These are phyloP conservation scores for Trissolcus basalis DNA, from an alignment of 1,140 invertebrate species.

Conservation along the genomic window DNA sequence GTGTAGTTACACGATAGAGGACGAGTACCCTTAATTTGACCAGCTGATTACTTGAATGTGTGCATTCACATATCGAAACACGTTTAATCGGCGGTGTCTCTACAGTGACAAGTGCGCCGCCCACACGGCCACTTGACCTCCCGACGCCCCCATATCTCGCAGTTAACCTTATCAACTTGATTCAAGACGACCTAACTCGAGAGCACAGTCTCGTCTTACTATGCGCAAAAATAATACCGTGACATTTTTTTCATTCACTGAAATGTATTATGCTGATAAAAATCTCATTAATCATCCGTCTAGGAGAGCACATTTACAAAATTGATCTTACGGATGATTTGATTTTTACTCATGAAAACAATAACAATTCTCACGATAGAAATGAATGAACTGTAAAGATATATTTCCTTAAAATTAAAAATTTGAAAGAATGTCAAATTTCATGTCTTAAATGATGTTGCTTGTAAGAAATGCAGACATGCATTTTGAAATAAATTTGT, in stretches of 20 bases:
- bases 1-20: slow-evolving; percentile 8
- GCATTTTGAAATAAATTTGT: no score
- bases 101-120: slow-evolving; percentile 67
- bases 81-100: slow-evolving; percentile 68
- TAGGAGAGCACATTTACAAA: no score
- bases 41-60: slow-evolving; percentile 43
- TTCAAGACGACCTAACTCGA: slow-evolving; percentile 69
- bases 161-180: slow-evolving; percentile 76
- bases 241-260: neutral
- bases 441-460: no score
- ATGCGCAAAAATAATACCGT: slow-evolving; percentile 20
- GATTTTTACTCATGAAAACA: no score
- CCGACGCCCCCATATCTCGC: slow-evolving; percentile 72
- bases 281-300: no score
- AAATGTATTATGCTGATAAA: neutral
- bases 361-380: no score
- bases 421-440: no score
- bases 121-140: slow-evolving; percentile 75
- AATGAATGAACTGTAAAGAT: no score
- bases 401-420: no score
- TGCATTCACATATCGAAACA: slow-evolving; percentile 58
- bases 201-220: slow-evolving; percentile 34
- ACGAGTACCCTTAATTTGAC: slow-evolving; percentile 23
- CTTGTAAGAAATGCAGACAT: no score
- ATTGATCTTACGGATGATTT: no score